Evolutionary conservation across 2,113 vertebrate species (phyloP).

Genomic region (Corydoras sp.): DNA sequence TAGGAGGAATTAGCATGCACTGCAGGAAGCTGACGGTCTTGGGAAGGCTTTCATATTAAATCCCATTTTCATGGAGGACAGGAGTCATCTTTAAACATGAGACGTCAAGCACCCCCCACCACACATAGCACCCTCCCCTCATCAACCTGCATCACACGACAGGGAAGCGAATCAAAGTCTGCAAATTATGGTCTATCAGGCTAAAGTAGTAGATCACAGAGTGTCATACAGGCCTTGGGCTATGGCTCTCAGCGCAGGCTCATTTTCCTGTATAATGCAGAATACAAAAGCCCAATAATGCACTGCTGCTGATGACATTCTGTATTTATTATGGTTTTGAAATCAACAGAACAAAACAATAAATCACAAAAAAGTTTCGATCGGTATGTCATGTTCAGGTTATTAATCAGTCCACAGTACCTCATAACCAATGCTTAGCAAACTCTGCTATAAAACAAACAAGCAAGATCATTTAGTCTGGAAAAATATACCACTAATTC

Average conservation of each 20-base stretch:
- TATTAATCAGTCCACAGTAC: too few relatives aligned
- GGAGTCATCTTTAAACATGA: slow-evolving; percentile 38
- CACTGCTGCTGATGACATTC: background rate
- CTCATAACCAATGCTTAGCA: too few relatives aligned
- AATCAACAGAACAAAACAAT: background rate
- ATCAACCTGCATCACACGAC: background rate
- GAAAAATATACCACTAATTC: too few relatives aligned
- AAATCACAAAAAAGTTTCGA: background rate
- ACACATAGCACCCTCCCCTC: background rate
- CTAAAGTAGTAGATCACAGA: slow-evolving; percentile 32
- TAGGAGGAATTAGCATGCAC: slow-evolving; percentile 19
- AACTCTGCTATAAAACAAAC: too few relatives aligned
- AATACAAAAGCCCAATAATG: background rate
- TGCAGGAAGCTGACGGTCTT: slow-evolving; percentile 17
- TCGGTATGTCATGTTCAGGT: too few relatives aligned
- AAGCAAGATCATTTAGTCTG: too few relatives aligned
- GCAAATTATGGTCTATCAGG: slow-evolving; percentile 30
- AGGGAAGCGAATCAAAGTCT: slow-evolving; percentile 20
- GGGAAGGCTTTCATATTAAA: slow-evolving; percentile 34
- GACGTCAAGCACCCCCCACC: background rate
- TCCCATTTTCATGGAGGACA: slow-evolving; percentile 28
- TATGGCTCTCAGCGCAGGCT: background rate
- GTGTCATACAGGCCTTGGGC: background rate
- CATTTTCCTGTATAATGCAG: background rate
- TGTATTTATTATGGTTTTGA: background rate